phyloP scores from a whole-genome alignment of 2,113 vertebrate genomes.

The Tapirus terrestris region DNA sequence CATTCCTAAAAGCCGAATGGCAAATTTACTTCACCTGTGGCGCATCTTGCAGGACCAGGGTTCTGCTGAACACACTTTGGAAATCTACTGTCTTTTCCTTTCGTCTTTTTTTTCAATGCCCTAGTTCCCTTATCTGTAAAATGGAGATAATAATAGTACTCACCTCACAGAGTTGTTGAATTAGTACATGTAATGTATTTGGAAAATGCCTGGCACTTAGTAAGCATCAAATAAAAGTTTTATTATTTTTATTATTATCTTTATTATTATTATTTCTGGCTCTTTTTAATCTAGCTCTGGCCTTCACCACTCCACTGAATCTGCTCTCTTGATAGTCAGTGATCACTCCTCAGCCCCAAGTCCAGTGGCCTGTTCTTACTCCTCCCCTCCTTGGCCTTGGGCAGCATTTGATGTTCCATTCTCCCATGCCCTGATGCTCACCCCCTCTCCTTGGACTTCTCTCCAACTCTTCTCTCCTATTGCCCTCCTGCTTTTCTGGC shows the following conservation, averaged over 20 bases:
- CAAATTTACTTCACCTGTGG: not conserved
- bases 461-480: not conserved
- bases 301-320: not conserved
- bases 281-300: not conserved
- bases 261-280: not conserved
- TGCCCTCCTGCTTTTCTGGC: not conserved
- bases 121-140: not conserved
- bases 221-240: not conserved
- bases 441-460: not conserved
- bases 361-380: not conserved
- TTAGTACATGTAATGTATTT: not conserved
- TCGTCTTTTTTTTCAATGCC: not conserved
- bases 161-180: not conserved
- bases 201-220: not conserved
- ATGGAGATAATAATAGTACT: not conserved
- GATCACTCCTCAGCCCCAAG: not conserved
- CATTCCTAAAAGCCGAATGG: not conserved
- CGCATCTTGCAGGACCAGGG: not conserved
- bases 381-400: not conserved
- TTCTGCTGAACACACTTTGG: not conserved
- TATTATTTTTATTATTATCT: not conserved
- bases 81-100: not conserved
- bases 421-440: fast-evolving
- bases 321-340: not conserved
- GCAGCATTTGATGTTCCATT: too few species aligned